phyloP scores from a whole-genome alignment of 2,888 invertebrate species.

The Acanthacorydalis orientalis region DNA sequence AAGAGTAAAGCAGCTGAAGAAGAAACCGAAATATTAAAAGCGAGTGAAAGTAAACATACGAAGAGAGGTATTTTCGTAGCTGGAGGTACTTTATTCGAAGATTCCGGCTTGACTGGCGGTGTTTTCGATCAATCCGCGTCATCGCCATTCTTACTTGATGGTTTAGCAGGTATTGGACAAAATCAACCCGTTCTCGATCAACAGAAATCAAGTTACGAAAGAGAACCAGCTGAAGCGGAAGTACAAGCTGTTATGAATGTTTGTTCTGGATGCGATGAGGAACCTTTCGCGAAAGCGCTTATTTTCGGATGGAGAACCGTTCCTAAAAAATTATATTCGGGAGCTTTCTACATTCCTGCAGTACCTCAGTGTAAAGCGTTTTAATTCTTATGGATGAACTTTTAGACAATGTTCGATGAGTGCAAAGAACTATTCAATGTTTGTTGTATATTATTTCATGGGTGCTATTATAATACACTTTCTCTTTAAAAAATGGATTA shows the following conservation, averaged over 20 bases:
- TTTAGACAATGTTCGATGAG: too few species aligned
- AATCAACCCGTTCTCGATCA: conserved; percentile 37
- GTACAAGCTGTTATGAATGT: conserved; percentile 64
- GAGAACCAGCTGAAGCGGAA: conserved; percentile 71
- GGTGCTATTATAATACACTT: too few species aligned
- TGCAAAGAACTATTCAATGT: too few species aligned
- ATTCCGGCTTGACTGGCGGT: conserved; percentile 29
- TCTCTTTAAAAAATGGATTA: too few species aligned
- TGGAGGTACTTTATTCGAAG: conserved; percentile 52
- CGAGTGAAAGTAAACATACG: conserved; percentile 30
- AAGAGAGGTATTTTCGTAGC: conserved; percentile 50
- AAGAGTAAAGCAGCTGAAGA: background rate
- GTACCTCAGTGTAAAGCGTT: conserved; percentile 46
- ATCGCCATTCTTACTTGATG: conserved; percentile 38
- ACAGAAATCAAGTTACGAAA: conserved; percentile 49
- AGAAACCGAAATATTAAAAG: conserved; percentile 11
- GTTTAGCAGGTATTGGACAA: conserved; percentile 53
- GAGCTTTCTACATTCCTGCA: conserved; percentile 51
- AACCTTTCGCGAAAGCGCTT: conserved; percentile 66
- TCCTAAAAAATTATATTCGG: conserved; percentile 55
- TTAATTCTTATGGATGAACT: conserved; percentile 18
- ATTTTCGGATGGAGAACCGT: conserved; percentile 61
- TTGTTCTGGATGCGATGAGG: conserved; percentile 56
- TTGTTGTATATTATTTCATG: too few species aligned
- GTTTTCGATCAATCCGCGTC: conserved; percentile 26